Percentiles rank a stretch among this genome's conserved stretches.
Evolutionary conservation across 2,888 invertebrate genomes (phyloP).

Genomic region (Quadroppia sp.): DNA sequence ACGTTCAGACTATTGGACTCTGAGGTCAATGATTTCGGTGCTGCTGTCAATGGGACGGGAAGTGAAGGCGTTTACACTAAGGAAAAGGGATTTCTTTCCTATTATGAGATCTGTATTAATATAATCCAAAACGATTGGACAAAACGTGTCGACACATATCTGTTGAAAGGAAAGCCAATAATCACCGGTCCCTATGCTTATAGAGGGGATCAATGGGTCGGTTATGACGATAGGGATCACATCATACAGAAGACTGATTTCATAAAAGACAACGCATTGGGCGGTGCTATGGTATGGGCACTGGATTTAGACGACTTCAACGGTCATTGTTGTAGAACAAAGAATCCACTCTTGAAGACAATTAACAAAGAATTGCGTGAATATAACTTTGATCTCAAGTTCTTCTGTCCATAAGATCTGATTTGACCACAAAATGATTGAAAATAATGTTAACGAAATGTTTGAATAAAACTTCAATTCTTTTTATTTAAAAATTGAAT

Average conservation of each 20-base stretch:
- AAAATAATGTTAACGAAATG: no score
- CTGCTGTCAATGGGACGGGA: slow-evolving; percentile 66
- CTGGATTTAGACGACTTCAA: slow-evolving; percentile 72
- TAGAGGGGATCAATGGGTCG: slow-evolving; percentile 46
- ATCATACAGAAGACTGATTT: slow-evolving; percentile 53
- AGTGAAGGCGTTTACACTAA: slow-evolving; percentile 68
- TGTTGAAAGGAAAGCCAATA: neutral
- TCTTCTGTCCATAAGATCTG: slow-evolving; percentile 15
- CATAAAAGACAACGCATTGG: slow-evolving; percentile 60
- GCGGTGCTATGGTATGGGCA: slow-evolving; percentile 74
- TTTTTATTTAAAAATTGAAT: no score
- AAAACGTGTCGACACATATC: neutral
- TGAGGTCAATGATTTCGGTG: slow-evolving; percentile 64
- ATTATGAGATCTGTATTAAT: slow-evolving; percentile 67
- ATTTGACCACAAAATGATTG: neutral
- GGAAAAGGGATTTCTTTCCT: slow-evolving; percentile 70
- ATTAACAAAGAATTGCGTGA: slow-evolving; percentile 45
- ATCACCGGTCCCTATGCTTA: slow-evolving; percentile 45
- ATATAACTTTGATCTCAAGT: slow-evolving; percentile 28
- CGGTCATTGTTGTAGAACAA: slow-evolving; percentile 43
- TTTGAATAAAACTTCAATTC: no score
- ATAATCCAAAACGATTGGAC: slow-evolving; percentile 43
- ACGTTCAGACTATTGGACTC: slow-evolving; percentile 67
- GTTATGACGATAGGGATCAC: slow-evolving; percentile 46
- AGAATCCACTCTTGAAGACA: slow-evolving; percentile 41